Conservation (phyloP, 2,797 vertebrate genomes). For the Spinibarbus caldwelli region DNA sequence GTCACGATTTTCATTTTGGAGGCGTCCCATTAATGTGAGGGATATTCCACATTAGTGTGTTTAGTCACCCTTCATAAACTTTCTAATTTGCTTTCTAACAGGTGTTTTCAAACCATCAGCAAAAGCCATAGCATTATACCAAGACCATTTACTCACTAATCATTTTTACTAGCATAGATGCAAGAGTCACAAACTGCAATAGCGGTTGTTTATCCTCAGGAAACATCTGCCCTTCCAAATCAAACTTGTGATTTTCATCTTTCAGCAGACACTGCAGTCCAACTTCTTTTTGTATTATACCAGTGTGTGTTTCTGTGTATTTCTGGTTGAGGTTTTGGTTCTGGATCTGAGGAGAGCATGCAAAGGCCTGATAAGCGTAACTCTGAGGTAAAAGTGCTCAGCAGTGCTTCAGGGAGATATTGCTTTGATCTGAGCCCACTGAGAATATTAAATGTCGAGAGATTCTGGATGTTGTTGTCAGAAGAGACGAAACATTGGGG, state of each 20-base stretch:
- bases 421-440: not conserved
- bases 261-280: not conserved
- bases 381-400: constrained; percentile 5
- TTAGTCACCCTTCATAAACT: not conserved
- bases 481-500: not conserved
- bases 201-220: too few relatives aligned
- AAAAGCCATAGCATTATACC: not conserved
- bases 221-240: too few relatives aligned
- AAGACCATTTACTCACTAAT: not conserved
- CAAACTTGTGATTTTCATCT: not conserved
- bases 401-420: constrained; percentile 3
- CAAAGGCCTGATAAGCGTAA: not conserved
- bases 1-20: not conserved
- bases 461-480: not conserved
- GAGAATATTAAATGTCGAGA: constrained; percentile 16
- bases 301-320: not conserved
- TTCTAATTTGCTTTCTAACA: not conserved
- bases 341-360: constrained; percentile 1
- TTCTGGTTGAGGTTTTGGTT: not conserved
- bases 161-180: too few relatives aligned
- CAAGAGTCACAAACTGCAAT: not conserved
- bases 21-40: not conserved
- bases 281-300: too few relatives aligned
- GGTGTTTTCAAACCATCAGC: not conserved
- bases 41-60: not conserved